Conservation (phyloP, 2,113 vertebrate species). For the Athene cunicularia region DNA sequence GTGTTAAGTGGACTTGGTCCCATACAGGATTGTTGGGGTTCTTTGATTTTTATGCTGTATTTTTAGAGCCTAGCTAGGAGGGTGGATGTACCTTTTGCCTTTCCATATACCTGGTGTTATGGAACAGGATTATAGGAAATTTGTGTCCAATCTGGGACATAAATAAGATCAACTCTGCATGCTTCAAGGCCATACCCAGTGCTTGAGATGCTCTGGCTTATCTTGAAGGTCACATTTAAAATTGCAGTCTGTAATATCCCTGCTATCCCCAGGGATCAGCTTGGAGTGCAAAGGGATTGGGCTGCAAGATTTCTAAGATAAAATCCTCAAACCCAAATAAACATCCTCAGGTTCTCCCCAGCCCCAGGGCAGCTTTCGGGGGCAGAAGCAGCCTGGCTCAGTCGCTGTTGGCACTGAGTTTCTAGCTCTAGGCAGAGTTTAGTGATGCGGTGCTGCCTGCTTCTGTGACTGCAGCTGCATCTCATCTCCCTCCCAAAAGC, state of each 20-base stretch:
- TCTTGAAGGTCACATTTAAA: background rate
- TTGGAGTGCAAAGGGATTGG: background rate
- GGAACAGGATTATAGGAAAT: background rate
- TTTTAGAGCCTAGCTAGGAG: background rate
- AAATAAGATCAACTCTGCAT: fast-evolving
- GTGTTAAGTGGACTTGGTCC: background rate
- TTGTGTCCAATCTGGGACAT: background rate
- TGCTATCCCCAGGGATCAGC: background rate
- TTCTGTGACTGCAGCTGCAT: background rate
- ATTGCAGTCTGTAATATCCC: background rate
- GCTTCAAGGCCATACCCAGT: background rate
- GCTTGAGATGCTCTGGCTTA: background rate
- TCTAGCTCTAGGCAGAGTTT: background rate
- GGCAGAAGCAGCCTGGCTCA: background rate
- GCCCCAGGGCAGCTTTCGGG: background rate
- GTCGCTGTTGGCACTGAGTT: fast-evolving
- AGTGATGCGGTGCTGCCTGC: fast-evolving
- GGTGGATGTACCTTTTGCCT: background rate
- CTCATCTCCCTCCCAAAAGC: background rate
- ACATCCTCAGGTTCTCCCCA: background rate
- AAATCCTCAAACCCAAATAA: background rate
- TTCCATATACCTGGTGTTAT: background rate
- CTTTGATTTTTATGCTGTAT: background rate
- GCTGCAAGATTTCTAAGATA: background rate
- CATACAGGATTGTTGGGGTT: background rate